Evolutionary conservation across 2,888 invertebrate species (phyloP).

Genomic region (Mythimna ferrago): DNA sequence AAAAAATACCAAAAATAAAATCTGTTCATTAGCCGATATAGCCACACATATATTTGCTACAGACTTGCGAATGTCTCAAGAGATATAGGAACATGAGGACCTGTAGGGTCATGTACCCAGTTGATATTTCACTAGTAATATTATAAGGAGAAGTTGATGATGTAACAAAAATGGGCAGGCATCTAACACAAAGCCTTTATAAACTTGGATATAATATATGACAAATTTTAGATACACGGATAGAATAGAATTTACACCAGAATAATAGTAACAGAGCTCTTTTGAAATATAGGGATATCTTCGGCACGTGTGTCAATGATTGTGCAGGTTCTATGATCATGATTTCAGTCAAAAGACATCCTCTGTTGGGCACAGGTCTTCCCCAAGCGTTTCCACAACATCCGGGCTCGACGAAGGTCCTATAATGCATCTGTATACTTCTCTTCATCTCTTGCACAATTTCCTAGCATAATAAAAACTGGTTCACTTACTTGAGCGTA

Average conservation of each 20-base stretch:
- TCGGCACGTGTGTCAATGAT: not conserved
- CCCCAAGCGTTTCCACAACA: not conserved
- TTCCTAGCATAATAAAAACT: not conserved
- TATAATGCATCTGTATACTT: not conserved
- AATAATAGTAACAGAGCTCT: not conserved
- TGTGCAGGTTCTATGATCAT: not conserved
- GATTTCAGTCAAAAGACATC: not conserved
- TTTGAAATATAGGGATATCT: not conserved
- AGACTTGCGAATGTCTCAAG: not conserved
- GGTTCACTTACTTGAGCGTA: constrained; percentile 18
- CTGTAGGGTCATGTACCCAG: too few species aligned
- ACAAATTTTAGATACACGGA: not conserved
- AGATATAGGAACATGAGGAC: too few species aligned
- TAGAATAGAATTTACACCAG: not conserved
- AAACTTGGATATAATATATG: not conserved
- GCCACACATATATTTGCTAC: not conserved
- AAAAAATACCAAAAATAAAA: not conserved
- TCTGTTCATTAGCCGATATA: not conserved
- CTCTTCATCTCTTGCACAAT: not conserved
- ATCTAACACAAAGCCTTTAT: too few species aligned
- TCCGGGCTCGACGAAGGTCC: not conserved
- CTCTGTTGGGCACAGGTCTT: not conserved
- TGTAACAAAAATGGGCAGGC: not conserved
- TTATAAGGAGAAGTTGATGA: not conserved
- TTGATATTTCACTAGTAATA: not conserved